Conservation (phyloP, 2,888 invertebrate genomes). For the Torymus aiolomorphi region DNA sequence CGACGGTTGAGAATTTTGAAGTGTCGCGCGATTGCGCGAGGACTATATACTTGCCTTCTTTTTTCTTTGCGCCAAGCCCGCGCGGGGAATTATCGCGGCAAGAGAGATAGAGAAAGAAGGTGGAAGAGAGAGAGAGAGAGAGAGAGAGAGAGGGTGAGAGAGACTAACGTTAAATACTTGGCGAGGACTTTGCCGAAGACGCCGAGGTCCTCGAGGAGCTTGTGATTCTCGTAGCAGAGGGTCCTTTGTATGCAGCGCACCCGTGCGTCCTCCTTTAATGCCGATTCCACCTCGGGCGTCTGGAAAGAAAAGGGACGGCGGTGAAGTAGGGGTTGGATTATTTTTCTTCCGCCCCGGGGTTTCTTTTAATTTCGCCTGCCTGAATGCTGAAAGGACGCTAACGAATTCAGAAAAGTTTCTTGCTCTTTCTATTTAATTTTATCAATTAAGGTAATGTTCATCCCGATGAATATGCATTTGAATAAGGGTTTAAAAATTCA, state of each 20-base stretch:
- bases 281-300: slow-evolving; percentile 69
- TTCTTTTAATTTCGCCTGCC: not conserved
- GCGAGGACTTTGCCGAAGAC: slow-evolving; percentile 66
- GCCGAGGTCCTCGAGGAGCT: slow-evolving; percentile 68
- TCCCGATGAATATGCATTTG: not conserved
- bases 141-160: not conserved
- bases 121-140: no score
- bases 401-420: no score
- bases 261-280: slow-evolving; percentile 68
- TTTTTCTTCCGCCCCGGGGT: slow-evolving; percentile 23
- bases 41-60: no score
- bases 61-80: not conserved
- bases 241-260: slow-evolving; percentile 71
- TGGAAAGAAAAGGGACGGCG: slow-evolving; percentile 53
- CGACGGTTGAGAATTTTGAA: not conserved
- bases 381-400: not conserved
- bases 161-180: slow-evolving; percentile 70
- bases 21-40: not conserved
- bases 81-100: not conserved
- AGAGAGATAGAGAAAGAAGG: not conserved
- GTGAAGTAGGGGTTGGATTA: slow-evolving; percentile 10
- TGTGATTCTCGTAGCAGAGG: slow-evolving; percentile 70
- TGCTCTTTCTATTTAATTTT: not conserved
- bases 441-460: not conserved
- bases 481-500: not conserved